These are phyloP conservation scores for Ptilodon capucinus DNA, from an alignment of 2,888 invertebrate genomes.

Conservation along the genomic window DNA sequence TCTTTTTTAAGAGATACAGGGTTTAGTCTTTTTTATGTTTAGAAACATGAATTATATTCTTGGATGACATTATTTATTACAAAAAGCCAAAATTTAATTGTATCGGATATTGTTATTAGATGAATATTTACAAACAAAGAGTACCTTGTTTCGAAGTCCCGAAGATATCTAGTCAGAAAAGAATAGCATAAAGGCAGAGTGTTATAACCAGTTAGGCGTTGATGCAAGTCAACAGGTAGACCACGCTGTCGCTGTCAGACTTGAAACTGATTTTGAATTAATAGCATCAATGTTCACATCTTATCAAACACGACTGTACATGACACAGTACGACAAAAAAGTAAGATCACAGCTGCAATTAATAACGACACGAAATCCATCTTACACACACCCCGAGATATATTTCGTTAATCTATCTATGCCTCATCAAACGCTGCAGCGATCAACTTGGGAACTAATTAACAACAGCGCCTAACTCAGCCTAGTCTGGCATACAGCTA, in stretches of 20 bases:
- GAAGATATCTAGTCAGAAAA: no score
- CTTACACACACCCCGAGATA: constrained; percentile 4
- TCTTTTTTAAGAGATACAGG: constrained; percentile 5
- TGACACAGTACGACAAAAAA: background rate
- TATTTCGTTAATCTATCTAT: constrained; percentile 44
- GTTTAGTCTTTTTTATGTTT: background rate
- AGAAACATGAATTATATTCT: no score
- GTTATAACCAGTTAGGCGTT: no score
- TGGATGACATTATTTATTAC: no score
- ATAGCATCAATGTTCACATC: background rate
- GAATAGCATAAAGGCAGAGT: no score
- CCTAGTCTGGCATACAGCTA: constrained; percentile 36
- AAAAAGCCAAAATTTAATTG: no score
- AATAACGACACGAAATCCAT: background rate
- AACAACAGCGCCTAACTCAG: constrained; percentile 49
- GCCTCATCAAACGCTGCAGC: constrained; percentile 53
- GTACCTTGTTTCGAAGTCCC: no score
- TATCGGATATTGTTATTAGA: no score
- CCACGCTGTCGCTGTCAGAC: no score
- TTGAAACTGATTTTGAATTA: background rate
- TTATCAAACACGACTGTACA: background rate
- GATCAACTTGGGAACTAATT: constrained; percentile 67
- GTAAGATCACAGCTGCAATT: background rate
- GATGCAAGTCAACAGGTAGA: background rate
- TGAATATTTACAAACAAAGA: no score